A percentile compares a stretch with the other conserved stretches of the same genome.
Evolutionary conservation across 2,888 invertebrate species (phyloP).

Genomic region (Polymixis flavicincta): DNA sequence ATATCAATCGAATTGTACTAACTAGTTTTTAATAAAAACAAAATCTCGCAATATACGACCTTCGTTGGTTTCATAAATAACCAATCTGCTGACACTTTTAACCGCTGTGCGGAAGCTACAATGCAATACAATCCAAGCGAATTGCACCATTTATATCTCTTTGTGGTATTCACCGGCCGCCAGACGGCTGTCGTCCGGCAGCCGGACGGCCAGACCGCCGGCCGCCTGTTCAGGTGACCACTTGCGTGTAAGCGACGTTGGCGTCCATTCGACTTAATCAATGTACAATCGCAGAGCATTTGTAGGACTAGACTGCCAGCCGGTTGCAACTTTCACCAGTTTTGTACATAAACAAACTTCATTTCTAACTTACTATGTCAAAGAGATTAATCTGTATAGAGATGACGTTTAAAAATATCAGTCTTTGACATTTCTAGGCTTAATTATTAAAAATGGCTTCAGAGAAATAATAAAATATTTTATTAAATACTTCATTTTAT

Average conservation of each 20-base stretch:
- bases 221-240: conserved; percentile 23
- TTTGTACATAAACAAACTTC: not conserved
- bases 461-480: not conserved
- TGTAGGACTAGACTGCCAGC: not conserved
- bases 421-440: not conserved
- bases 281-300: conserved; percentile 2
- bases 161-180: conserved; percentile 39
- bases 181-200: conserved; percentile 11
- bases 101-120: conserved; percentile 29
- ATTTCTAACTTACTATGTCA: not conserved
- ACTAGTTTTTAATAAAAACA: not conserved
- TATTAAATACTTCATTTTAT: not conserved
- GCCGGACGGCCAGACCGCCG: not conserved
- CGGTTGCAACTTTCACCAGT: not conserved
- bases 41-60: not conserved
- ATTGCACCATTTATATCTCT: conserved; percentile 56
- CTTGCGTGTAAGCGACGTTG: conserved; percentile 16
- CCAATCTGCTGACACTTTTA: conserved; percentile 30
- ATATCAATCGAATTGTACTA: too few species aligned
- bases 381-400: not conserved
- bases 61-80: conserved; percentile 44
- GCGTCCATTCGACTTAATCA: conserved; percentile 20
- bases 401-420: not conserved
- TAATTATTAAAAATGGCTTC: not conserved
- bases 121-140: conserved; percentile 35